Base-by-base conservation (phyloP, 2,888 invertebrate species). In the Drosophila infuscata region DNA sequence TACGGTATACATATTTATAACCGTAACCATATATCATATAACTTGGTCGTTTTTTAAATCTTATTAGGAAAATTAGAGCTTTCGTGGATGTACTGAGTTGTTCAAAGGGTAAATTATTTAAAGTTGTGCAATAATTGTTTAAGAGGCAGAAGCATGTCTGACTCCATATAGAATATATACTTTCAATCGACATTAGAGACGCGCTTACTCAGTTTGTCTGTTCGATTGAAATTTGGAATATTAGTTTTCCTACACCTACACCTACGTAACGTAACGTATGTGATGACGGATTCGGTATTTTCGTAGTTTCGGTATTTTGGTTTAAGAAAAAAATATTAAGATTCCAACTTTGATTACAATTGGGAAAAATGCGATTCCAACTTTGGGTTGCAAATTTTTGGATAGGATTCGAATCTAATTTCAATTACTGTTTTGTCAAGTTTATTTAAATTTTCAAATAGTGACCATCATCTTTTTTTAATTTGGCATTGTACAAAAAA, bases 31-130 rank as follows among this genome's bases (percentile, higher is more conserved):
- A 15, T 4, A 15, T 20, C 15, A 3, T 15, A 0, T 15, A 46
- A 0, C 0, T 20, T 12, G 0, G 20, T 8, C 7, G 2, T 0
- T 15, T 20, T 20, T 20, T 2, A 8, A 46, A 46, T 2, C 0
- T 0, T 0, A 20, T 20, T 20, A 3, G 0, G 7, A 46, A 46
- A 20, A 46, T 12, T 20, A 2, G 2, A 3, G 12, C 2, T 46
- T 20, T 3, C 3, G 0, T 2, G 15, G 20, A 7, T 20, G 20
- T 46, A 12, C 7, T 7, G 12, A 2, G 3, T 20, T 20, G 7
- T 12, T 20, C 43, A 43, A 43, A 43, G 0, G 43, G 3, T 43
- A 43, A 0, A 11, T 12, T 7, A 4, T 15, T 0, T 4, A 46
- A 25, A 3, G n/a, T 25, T 15, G 8, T 2, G 2, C 4, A 41